These are phyloP conservation scores for Callionymus lyra DNA, from an alignment of 2,113 vertebrate species.

Conservation along the genomic window DNA sequence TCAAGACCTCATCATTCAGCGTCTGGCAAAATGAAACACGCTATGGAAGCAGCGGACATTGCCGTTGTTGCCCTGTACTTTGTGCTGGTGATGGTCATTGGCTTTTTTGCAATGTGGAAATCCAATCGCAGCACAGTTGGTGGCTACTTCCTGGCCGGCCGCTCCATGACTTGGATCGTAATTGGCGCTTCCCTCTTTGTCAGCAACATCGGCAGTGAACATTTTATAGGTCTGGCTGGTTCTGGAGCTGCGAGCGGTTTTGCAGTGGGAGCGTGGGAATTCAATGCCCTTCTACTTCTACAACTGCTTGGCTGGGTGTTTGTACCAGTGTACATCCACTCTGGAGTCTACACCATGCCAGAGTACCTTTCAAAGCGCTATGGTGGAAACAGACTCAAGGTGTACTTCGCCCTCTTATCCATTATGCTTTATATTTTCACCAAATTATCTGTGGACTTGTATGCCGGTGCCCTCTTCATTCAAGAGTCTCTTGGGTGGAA, in stretches of 20 bases:
- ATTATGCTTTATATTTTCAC: constrained; percentile 95
- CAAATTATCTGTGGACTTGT: constrained; percentile 95
- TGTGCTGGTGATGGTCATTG: constrained; percentile 86
- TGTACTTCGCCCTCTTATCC: constrained; percentile 89
- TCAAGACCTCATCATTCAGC: not conserved
- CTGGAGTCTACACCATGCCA: constrained; percentile 95
- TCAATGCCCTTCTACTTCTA: constrained; percentile 94
- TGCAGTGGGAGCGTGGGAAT: constrained; percentile 97
- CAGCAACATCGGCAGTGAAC: constrained; percentile 99
- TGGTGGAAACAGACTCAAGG: constrained; percentile 88
- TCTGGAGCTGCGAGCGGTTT: constrained; percentile 96
- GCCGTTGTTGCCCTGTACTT: constrained; percentile 93
- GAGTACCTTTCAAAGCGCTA: constrained; percentile 94
- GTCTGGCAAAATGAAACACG: constrained; percentile 70
- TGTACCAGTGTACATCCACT: constrained; percentile 93
- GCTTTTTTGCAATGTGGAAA: constrained; percentile 96
- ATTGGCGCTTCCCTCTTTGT: constrained; percentile 96
- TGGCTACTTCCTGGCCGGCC: constrained; percentile 96
- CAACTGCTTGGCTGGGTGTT: constrained; percentile 98
- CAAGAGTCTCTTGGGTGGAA: constrained; percentile 98
- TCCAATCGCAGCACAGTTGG: constrained; percentile 91
- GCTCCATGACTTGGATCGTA: constrained; percentile 92
- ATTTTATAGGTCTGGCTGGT: constrained; percentile 97
- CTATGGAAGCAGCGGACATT: constrained; percentile 89
- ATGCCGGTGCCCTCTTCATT: constrained; percentile 95